A percentile compares a stretch with the other conserved stretches of the same genome.
These are phyloP conservation scores for Anguilla obscura DNA, from an alignment of 2,797 vertebrate genomes.

Conservation along the genomic window DNA sequence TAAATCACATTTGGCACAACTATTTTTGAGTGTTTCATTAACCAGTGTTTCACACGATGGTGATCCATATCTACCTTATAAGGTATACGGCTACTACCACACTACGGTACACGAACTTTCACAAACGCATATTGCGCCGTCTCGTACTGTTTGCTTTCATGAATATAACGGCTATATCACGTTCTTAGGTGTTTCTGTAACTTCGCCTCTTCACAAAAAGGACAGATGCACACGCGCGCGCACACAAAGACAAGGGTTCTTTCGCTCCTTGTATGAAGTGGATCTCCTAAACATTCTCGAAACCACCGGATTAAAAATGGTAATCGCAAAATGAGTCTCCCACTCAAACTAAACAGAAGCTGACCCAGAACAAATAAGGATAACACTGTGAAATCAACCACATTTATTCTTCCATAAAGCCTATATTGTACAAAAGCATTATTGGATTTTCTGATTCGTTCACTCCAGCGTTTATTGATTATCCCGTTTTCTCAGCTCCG, in stretches of 20 bases:
- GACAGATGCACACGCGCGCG: too few species aligned
- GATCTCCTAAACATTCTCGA: not conserved
- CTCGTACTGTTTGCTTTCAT: not conserved
- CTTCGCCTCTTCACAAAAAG: not conserved
- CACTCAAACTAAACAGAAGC: not conserved
- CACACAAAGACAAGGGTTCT: not conserved
- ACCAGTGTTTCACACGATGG: not conserved
- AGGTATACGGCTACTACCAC: not conserved
- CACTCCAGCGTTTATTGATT: not conserved
- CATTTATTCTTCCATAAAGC: not conserved
- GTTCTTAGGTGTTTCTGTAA: not conserved
- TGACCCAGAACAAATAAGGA: not conserved
- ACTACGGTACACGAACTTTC: not conserved
- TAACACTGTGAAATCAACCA: not conserved
- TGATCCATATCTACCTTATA: not conserved
- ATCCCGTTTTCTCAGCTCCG: not conserved
- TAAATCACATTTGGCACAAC: not conserved
- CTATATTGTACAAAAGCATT: not conserved
- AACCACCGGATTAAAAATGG: not conserved
- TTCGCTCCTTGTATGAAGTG: not conserved
- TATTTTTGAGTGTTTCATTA: not conserved
- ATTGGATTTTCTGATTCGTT: not conserved
- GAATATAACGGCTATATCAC: not conserved
- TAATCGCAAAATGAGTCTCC: not conserved
- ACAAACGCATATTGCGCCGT: not conserved